phyloP scores from a whole-genome alignment of 2,113 vertebrate genomes.

The Alexandromys fortis region DNA sequence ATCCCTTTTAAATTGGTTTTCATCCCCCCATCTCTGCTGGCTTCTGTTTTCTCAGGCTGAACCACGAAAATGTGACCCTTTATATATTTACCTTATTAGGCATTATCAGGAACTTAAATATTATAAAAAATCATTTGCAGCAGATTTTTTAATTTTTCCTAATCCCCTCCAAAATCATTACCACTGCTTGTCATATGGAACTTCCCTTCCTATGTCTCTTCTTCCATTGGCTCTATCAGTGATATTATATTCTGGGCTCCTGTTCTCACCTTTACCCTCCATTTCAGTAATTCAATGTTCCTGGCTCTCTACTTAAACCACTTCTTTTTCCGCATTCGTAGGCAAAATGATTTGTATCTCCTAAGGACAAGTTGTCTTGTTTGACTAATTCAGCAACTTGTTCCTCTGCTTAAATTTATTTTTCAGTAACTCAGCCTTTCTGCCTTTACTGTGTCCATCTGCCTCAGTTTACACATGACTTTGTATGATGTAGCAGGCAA shows the following conservation, averaged over 20 bases:
- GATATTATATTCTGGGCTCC: not conserved
- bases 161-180: not conserved
- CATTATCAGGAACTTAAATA: not conserved
- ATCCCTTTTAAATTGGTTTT: not conserved
- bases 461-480: not conserved
- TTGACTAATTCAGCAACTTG: not conserved
- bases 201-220: not conserved
- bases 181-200: not conserved
- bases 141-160: not conserved
- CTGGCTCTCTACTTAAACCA: not conserved
- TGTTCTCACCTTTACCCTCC: not conserved
- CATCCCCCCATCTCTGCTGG: not conserved
- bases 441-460: not conserved
- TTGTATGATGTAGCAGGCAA: not conserved
- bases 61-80: not conserved
- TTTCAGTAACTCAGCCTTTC: not conserved
- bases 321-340: not conserved
- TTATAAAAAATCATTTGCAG: not conserved
- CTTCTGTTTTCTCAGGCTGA: not conserved
- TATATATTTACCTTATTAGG: not conserved
- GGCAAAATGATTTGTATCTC: not conserved
- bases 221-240: not conserved
- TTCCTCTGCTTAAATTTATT: not conserved
- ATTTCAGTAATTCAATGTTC: not conserved
- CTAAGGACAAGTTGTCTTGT: not conserved